Evolutionary conservation across 1,140 invertebrate species (phyloP).

Genomic region (Drosophila nikananu): DNA sequence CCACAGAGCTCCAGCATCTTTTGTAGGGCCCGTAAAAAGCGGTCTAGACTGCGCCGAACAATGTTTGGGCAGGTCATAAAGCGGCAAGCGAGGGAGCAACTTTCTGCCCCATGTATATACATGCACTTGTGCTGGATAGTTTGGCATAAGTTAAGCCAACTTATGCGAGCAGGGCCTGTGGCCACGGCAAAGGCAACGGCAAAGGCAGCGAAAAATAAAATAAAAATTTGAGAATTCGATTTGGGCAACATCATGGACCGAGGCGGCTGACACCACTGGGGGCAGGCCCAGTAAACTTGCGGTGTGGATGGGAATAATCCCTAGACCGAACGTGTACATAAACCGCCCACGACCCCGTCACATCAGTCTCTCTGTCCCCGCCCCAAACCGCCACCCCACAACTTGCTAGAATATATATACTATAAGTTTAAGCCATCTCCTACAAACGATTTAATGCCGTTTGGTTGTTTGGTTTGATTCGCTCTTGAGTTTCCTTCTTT

Average conservation of each 20-base stretch:
- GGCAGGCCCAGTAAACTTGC: slow-evolving; percentile 40
- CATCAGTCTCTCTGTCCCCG: slow-evolving; percentile 6
- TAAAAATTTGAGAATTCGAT: slow-evolving; percentile 62
- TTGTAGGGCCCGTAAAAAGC: slow-evolving; percentile 64
- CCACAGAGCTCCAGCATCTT: slow-evolving; percentile 54
- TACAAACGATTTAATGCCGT: slow-evolving; percentile 49
- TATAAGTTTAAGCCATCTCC: slow-evolving; percentile 22
- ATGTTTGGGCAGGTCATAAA: slow-evolving; percentile 66
- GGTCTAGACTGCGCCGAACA: slow-evolving; percentile 66
- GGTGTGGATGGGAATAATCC: slow-evolving; percentile 33
- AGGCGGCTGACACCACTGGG: slow-evolving; percentile 42
- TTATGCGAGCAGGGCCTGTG: slow-evolving; percentile 34
- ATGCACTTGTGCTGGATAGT: slow-evolving; percentile 46
- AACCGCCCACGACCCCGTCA: slow-evolving; percentile 23
- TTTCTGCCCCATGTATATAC: slow-evolving; percentile 40
- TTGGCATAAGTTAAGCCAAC: slow-evolving; percentile 56
- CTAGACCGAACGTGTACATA: slow-evolving; percentile 32
- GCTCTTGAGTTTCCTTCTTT: slow-evolving; percentile 41
- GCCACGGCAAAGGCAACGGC: not conserved
- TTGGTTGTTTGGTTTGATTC: slow-evolving; percentile 44
- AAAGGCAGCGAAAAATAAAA: slow-evolving; percentile 21
- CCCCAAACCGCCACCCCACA: not conserved
- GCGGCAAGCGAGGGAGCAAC: slow-evolving; percentile 57
- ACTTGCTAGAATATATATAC: slow-evolving; percentile 9
- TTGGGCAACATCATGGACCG: slow-evolving; percentile 42